A percentile compares a stretch with the other conserved stretches of the same genome.
phyloP scores from a whole-genome alignment of 2,113 vertebrate species.

The Poecilia latipinna region DNA sequence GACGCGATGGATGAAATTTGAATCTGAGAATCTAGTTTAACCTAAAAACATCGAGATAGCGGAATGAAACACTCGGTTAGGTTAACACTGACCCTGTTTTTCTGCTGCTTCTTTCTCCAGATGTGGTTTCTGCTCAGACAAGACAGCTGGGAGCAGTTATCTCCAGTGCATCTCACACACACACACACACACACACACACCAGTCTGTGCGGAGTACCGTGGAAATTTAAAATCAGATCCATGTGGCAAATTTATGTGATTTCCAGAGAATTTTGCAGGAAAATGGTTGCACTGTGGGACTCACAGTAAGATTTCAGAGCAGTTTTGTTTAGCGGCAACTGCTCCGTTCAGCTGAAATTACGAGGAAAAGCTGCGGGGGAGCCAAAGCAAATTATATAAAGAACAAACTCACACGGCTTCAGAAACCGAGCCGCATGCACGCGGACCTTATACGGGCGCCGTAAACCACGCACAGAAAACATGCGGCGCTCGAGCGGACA shows the following conservation, averaged over 20 bases:
- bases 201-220: background rate
- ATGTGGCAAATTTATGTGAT: conserved; percentile 27
- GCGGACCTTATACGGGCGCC: conserved; percentile 8
- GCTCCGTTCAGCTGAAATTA: conserved; percentile 24
- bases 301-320: conserved; percentile 2
- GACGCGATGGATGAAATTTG: conserved; percentile 2
- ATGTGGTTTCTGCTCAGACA: conserved; percentile 60
- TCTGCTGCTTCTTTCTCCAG: conserved; percentile 54
- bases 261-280: conserved; percentile 35
- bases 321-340: background rate
- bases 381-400: conserved; percentile 58
- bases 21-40: background rate
- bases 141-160: conserved; percentile 74
- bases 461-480: conserved; percentile 22
- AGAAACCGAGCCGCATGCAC: background rate
- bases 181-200: background rate
- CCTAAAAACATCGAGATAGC: conserved; percentile 29
- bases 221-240: conserved; percentile 3
- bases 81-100: conserved; percentile 11
- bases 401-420: conserved; percentile 4
- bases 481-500: conserved; percentile 2
- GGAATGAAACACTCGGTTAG: conserved; percentile 20
- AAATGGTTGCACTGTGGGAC: conserved; percentile 1
- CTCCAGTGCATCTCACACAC: conserved; percentile 19
- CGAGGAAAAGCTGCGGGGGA: conserved; percentile 41